Conservation (phyloP, 1,140 invertebrate species). For the Eriocheir sinensis region DNA sequence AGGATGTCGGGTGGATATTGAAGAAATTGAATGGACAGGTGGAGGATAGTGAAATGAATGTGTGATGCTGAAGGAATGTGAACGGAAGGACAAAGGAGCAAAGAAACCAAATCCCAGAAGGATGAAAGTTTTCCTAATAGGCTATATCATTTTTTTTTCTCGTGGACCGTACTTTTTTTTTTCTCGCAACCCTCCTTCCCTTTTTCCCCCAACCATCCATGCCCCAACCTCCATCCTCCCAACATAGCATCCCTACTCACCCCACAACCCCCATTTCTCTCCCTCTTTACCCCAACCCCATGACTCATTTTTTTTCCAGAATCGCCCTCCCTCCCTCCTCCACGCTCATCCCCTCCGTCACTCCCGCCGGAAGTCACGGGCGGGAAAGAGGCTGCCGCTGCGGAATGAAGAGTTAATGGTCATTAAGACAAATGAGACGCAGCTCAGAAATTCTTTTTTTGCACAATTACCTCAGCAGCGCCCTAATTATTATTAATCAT, state of each 20-base stretch:
- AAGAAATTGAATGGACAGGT: not conserved
- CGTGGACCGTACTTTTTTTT: too few species aligned
- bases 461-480: constrained; percentile 62
- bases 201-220: not conserved
- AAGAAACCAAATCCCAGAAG: not conserved
- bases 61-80: not conserved
- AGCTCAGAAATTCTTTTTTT: constrained; percentile 50
- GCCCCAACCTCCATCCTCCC: not conserved
- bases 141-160: too few species aligned
- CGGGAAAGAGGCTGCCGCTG: constrained; percentile 11
- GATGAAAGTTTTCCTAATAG: not conserved
- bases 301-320: not conserved
- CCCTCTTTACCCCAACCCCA: not conserved
- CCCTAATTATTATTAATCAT: constrained; percentile 68
- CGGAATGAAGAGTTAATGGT: constrained; percentile 64
- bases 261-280: not conserved
- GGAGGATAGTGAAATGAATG: not conserved
- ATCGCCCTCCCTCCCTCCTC: not conserved
- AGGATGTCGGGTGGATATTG: not conserved
- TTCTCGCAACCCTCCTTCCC: not conserved
- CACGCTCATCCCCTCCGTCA: not conserved
- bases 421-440: constrained; percentile 63
- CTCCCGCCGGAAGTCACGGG: constrained; percentile 37
- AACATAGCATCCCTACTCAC: not conserved
- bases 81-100: not conserved